Conservation (phyloP, 1,140 invertebrate species). For the Daktulosphaira vitifoliae region DNA sequence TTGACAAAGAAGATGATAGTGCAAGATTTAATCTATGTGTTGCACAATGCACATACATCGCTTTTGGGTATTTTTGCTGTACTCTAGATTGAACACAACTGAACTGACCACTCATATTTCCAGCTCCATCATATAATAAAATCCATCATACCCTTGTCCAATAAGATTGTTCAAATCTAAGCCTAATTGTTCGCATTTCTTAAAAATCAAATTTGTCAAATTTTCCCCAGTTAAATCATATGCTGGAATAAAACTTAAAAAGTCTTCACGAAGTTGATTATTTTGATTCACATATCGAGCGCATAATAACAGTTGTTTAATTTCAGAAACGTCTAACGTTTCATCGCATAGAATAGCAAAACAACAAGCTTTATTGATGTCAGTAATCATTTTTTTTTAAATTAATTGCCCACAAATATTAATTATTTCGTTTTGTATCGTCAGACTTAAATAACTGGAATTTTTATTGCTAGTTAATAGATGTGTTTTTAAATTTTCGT, state of each 20-base stretch:
- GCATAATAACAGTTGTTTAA: constrained; percentile 40
- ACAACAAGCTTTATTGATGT: too few relatives aligned
- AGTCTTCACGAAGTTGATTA: constrained; percentile 38
- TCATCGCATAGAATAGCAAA: too few relatives aligned
- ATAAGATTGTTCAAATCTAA: constrained; percentile 20
- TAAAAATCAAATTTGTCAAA: constrained; percentile 7
- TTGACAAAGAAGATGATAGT: background rate
- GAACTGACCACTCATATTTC: constrained; percentile 21
- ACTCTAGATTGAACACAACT: constrained; percentile 13
- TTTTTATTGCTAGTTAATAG: too few relatives aligned
- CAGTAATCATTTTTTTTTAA: background rate
- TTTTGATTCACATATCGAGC: constrained; percentile 37
- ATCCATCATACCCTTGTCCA: constrained; percentile 24
- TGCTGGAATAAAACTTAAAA: constrained; percentile 39
- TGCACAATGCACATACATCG: constrained; percentile 32
- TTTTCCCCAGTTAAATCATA: background rate
- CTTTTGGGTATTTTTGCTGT: constrained; percentile 13
- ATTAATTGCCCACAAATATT: background rate
- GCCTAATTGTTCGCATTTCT: background rate
- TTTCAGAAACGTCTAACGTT: too few relatives aligned
- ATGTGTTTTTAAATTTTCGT: background rate
- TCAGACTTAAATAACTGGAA: too few relatives aligned
- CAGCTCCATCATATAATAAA: constrained; percentile 34
- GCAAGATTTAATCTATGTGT: constrained; percentile 3
- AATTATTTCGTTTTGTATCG: background rate